phyloP scores from a whole-genome alignment of 2,888 invertebrate species.

The Epinotia bilunana region DNA sequence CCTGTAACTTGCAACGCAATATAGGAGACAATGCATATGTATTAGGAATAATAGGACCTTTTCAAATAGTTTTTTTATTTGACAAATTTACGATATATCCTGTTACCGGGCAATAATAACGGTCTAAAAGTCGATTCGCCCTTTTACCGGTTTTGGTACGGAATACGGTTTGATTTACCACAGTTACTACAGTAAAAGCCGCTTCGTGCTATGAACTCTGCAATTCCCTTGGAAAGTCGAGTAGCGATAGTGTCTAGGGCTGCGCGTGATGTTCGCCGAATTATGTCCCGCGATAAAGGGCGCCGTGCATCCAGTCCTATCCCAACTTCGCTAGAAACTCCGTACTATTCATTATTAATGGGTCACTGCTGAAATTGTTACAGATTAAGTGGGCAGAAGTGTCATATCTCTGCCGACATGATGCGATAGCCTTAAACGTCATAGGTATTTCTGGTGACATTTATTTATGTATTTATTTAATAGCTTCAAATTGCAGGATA shows the following conservation, averaged over 20 bases:
- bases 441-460: no score
- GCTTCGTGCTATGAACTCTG: conserved; percentile 48
- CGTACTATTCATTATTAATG: conserved; percentile 76
- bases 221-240: conserved; percentile 61
- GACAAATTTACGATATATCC: not conserved
- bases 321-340: conserved; percentile 65
- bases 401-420: not conserved
- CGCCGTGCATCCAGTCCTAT: conserved; percentile 69
- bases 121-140: not conserved
- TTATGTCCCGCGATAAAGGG: conserved; percentile 72
- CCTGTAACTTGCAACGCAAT: no score
- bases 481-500: no score
- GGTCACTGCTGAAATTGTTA: conserved; percentile 62
- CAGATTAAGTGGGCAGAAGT: conserved; percentile 17
- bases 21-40: no score
- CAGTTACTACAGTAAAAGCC: conserved; percentile 2
- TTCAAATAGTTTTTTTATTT: not conserved
- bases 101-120: not conserved
- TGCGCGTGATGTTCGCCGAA: conserved; percentile 74
- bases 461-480: no score
- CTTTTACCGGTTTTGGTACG: not conserved
- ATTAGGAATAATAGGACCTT: no score
- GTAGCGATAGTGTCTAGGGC: conserved; percentile 64
- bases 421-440: not conserved
- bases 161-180: not conserved